Conservation (phyloP, 2,113 vertebrate species). For the zebrafish (Danio rerio) region GRCz12tu NC_133193.1:41767001-41767500, state of each 20-base stretch:
- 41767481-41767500: too few relatives aligned
- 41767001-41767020: conserved; percentile 83
- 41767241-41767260: conserved; percentile 94
- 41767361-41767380: too few relatives aligned
- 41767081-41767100: conserved; percentile 94
- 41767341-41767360: too few relatives aligned
- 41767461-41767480: too few relatives aligned
- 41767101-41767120: conserved; percentile 91
- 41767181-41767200: conserved; percentile 98
- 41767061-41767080: conserved; percentile 87
- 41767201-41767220: conserved; percentile 94
- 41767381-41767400: too few relatives aligned
- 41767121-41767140: conserved; percentile 90
- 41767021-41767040: conserved; percentile 86
- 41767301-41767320: conserved; percentile 75
- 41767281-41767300: conserved; percentile 96
- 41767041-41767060: conserved; percentile 84
- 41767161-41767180: conserved; percentile 91
- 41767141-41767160: conserved; percentile 94
- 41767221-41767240: conserved; percentile 94
- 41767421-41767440: too few relatives aligned
- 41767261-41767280: conserved; percentile 99
- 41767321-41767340: conserved; percentile 81
- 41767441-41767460: too few relatives aligned
- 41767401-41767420: too few relatives aligned